Percentiles rank a stretch among this genome's conserved stretches.
Conservation (phyloP, 2,113 vertebrate species). For the Scomber scombrus region DNA sequence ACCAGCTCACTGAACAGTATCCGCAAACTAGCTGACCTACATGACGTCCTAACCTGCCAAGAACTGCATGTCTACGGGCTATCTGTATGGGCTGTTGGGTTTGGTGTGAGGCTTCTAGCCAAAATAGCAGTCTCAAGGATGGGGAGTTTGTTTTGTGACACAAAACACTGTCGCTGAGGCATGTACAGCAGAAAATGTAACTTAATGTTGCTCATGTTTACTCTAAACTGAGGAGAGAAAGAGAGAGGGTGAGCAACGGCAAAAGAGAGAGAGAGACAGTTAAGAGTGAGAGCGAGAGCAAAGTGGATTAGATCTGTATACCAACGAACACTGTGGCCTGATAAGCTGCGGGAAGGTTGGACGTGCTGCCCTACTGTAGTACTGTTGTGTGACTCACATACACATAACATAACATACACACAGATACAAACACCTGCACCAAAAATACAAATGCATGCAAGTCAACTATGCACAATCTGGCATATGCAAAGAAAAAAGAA, state of each 20-base stretch:
- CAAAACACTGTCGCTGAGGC: constrained; percentile 30
- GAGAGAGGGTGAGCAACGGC: neutral
- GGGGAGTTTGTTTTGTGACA: constrained; percentile 47
- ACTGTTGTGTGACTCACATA: constrained; percentile 50
- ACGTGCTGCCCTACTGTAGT: constrained; percentile 59
- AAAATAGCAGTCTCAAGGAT: constrained; percentile 56
- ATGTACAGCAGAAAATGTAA: constrained; percentile 29
- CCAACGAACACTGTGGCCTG: constrained; percentile 57
- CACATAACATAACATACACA: neutral
- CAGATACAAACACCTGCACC: neutral
- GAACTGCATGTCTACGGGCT: constrained; percentile 39
- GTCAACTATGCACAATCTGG: neutral
- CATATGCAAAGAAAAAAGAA: neutral
- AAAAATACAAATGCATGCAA: constrained; percentile 14
- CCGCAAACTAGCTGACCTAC: constrained; percentile 59
- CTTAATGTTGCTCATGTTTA: constrained; percentile 18
- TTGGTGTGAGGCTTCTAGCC: constrained; percentile 40
- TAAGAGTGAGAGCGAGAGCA: constrained; percentile 42
- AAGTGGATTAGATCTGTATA: constrained; percentile 76
- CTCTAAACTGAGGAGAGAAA: constrained; percentile 5
- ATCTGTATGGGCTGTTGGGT: constrained; percentile 24
- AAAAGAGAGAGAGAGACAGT: neutral
- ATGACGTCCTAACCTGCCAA: constrained; percentile 52
- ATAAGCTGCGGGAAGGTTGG: constrained; percentile 61
- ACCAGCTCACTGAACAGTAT: constrained; percentile 39